These are phyloP conservation scores for Troides oblongomaculatus DNA, from an alignment of 2,888 invertebrate species.

Conservation along the genomic window DNA sequence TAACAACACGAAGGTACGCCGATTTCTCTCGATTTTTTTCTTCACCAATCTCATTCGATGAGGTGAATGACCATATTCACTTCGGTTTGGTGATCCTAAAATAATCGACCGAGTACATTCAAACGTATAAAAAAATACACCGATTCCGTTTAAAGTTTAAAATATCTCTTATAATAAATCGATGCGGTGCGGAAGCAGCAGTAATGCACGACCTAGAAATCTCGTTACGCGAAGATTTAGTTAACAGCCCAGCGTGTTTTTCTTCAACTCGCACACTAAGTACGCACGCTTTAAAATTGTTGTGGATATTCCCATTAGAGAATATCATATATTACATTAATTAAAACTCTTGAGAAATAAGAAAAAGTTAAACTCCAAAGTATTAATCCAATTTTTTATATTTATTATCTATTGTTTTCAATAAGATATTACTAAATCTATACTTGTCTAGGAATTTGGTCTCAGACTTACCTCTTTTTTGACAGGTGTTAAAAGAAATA, in stretches of 20 bases:
- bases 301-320: constrained; percentile 1
- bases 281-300: not conserved
- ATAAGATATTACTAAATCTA: too few relatives aligned
- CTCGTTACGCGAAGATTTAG: constrained; percentile 29
- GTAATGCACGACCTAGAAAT: constrained; percentile 32
- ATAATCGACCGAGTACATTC: not conserved
- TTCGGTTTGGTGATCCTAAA: not conserved
- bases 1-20: constrained; percentile 1
- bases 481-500: too few relatives aligned
- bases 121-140: constrained; percentile 4
- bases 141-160: constrained; percentile 11
- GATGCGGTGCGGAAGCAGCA: constrained; percentile 16
- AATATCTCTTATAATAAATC: constrained; percentile 21
- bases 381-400: too few relatives aligned
- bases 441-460: too few relatives aligned
- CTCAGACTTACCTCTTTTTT: too few relatives aligned
- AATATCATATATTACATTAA: too few relatives aligned
- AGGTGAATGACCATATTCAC: constrained; percentile 2
- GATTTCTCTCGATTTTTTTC: not conserved
- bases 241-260: constrained; percentile 24
- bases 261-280: constrained; percentile 12
- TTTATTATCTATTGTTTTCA: too few relatives aligned
- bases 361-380: too few relatives aligned
- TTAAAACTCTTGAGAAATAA: too few relatives aligned
- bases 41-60: not conserved